Conservation (phyloP, 2,888 invertebrate genomes). For the Platycheirus albimanus region DNA sequence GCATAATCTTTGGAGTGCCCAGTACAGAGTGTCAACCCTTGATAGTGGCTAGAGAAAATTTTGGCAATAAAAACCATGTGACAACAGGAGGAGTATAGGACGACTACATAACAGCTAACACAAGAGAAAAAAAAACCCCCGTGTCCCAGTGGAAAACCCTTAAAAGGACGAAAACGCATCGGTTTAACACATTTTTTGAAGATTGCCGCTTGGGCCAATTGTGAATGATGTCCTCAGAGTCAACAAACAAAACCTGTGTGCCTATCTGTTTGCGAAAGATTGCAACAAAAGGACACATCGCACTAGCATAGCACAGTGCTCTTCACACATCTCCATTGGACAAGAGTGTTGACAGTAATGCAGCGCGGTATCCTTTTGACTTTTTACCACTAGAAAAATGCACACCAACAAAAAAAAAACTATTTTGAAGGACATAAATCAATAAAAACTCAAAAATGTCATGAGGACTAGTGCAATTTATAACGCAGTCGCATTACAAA, state of each 20-base stretch:
- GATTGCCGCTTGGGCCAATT: slow-evolving; percentile 54
- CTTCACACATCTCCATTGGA: slow-evolving; percentile 56
- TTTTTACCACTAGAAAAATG: slow-evolving; percentile 33
- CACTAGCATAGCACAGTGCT: slow-evolving; percentile 36
- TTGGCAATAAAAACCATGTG: slow-evolving; percentile 67
- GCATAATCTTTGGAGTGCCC: too few species aligned
- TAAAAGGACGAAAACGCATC: slow-evolving; percentile 34
- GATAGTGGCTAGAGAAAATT: slow-evolving; percentile 60
- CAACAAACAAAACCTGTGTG: slow-evolving; percentile 70
- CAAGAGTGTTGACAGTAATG: slow-evolving; percentile 73
- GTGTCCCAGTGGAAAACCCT: slow-evolving; percentile 70
- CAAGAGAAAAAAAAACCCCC: too few species aligned
- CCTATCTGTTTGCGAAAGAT: slow-evolving; percentile 73
- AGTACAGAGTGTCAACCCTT: not conserved
- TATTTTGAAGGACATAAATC: slow-evolving; percentile 65
- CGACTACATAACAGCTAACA: slow-evolving; percentile 45
- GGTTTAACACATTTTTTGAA: slow-evolving; percentile 64
- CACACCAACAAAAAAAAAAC: slow-evolving; percentile 29
- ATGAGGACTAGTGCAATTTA: slow-evolving; percentile 62
- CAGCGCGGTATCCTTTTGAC: slow-evolving; percentile 69
- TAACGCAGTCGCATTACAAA: slow-evolving; percentile 36
- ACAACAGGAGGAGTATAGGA: slow-evolving; percentile 63
- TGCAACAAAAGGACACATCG: slow-evolving; percentile 67
- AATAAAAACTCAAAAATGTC: slow-evolving; percentile 68
- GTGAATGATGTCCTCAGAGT: slow-evolving; percentile 61